Percentiles rank a stretch among this genome's conserved stretches.
Evolutionary conservation across 2,888 invertebrate species (phyloP).

Genomic region (Girardia tigrina): DNA sequence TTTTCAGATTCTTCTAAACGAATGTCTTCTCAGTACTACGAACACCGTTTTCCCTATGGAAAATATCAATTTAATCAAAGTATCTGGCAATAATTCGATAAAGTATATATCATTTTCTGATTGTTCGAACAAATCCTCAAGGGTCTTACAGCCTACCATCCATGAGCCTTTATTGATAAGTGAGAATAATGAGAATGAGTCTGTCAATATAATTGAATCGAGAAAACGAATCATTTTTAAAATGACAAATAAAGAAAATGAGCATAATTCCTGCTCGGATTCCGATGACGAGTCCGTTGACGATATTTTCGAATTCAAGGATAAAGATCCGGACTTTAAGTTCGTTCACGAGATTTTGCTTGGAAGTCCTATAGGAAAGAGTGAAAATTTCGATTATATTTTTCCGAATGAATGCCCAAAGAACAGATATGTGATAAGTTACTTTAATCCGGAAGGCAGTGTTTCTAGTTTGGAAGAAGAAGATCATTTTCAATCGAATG

Average conservation of each 20-base stretch:
- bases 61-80: background rate
- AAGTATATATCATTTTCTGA: constrained; percentile 12
- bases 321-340: background rate
- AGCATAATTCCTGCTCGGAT: background rate
- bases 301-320: background rate
- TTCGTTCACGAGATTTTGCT: background rate
- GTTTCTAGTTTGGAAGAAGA: background rate
- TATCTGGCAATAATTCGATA: background rate
- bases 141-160: background rate
- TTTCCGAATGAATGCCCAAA: constrained; percentile 8
- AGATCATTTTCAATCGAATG: too few relatives aligned
- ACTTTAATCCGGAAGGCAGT: background rate
- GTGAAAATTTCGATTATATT: background rate
- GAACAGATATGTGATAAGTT: background rate
- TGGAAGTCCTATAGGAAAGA: background rate
- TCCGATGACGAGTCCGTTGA: background rate
- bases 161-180: background rate
- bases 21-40: background rate
- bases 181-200: background rate
- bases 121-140: background rate
- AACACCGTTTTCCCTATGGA: background rate
- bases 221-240: background rate
- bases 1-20: background rate
- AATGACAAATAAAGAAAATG: background rate
- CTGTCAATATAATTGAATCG: background rate